Conservation (phyloP, 2,888 invertebrate species). For the Tyria jacobaeae region DNA sequence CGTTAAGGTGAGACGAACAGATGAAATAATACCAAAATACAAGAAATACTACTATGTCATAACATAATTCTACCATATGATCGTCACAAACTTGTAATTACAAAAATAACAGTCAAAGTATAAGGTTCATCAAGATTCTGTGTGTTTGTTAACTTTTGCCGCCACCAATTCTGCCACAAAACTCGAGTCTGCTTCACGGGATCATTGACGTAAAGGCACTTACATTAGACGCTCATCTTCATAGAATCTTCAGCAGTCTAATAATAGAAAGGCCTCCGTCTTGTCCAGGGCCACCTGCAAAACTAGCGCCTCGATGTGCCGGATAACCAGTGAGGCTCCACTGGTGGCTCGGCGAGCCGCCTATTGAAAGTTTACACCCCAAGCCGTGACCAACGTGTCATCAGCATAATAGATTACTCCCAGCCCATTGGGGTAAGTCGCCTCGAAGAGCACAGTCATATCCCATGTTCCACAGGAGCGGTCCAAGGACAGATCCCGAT, state of each 20-base stretch:
- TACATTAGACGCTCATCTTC: slow-evolving; percentile 26
- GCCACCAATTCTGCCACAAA: slow-evolving; percentile 56
- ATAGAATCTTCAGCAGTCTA: neutral
- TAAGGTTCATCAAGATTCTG: slow-evolving; percentile 66
- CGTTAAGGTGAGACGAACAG: neutral
- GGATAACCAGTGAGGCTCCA: no score
- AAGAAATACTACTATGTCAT: neutral
- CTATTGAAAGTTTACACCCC: no score
- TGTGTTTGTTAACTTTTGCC: slow-evolving; percentile 64
- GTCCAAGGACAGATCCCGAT: no score
- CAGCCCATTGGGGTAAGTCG: no score
- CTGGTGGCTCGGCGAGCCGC: no score
- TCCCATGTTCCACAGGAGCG: no score
- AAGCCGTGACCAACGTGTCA: no score
- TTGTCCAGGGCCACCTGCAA: no score
- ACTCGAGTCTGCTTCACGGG: slow-evolving; percentile 51
- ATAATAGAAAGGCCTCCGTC: no score
- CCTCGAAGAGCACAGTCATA: no score
- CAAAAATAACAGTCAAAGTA: slow-evolving; percentile 58
- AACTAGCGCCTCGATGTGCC: no score
- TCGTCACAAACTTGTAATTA: slow-evolving; percentile 55
- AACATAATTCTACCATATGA: neutral
- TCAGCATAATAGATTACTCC: no score
- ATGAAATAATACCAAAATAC: neutral
- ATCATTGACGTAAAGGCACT: slow-evolving; percentile 30